Evolutionary conservation across 2,797 vertebrate genomes (phyloP), one percentile per base, ranked within the genome.

Genomic region (Cetoscarus ocellatus): DNA sequence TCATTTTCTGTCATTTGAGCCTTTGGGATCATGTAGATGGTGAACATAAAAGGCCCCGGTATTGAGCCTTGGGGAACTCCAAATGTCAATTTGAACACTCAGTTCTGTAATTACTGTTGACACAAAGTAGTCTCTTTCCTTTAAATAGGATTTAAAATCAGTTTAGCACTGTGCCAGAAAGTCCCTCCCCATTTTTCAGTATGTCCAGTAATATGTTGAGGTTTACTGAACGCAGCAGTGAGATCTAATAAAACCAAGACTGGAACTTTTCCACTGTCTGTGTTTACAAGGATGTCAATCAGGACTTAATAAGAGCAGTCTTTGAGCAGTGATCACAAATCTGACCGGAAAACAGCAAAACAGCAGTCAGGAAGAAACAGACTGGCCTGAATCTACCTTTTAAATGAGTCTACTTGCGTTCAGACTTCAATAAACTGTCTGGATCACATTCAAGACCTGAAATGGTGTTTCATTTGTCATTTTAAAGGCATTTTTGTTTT

Each of bases 281-380:
- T 44, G 19, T 64, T 51, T 19, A 42, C n/a, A 7, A 9, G 52
- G n/a, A 55, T 45, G 12, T n/a, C 51, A 65, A 18, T 55, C 27
- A 55, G 10, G 34, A 45, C 50, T 43, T 11, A 14, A 54, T 11
- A 53, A 18, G 5, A 58, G 15, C 12, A 27, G 38, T 40, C 7
- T 45, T 13, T 57, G 43, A 38, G 56, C 39, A 59, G 56, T 34
- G 19, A 3, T 34, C 6, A 1, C 35, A 66, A 48, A 27, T 18
- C 42, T 38, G 45, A 50, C 45, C 34, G 27, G 39, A 43, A 67
- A 67, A 56, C 63, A 48, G 11, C 13, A 49, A 34, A 56, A 58
- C 38, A 14, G 27, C 8, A 27, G 10, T 19, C 6, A 8, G 8
- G 7, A 17, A 0, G 14, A 4, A 10, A 35, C 1, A 15, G 10